Conservation (phyloP, 2,797 vertebrate species). For the Mormyrus hasselquistii region DNA sequence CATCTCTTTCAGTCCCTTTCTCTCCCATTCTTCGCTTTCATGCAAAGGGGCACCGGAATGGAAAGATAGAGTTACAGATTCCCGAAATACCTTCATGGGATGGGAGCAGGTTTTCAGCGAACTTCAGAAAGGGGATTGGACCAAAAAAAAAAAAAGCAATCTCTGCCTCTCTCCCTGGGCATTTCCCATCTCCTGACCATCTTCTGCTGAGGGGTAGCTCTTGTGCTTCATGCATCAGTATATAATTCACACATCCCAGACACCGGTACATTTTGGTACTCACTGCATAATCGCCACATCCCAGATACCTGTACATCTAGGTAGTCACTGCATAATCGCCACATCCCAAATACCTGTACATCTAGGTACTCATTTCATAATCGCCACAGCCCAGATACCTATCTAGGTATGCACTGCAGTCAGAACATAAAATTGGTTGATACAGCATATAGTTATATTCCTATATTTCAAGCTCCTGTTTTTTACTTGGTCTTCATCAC, state of each 20-base stretch:
- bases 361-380: too few relatives aligned
- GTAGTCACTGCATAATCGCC: neutral
- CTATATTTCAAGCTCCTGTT: neutral
- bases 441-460: neutral
- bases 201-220: neutral
- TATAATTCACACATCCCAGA: neutral
- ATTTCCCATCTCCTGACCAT: neutral
- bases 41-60: slow-evolving; percentile 28
- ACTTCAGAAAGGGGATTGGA: neutral
- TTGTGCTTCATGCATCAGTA: neutral
- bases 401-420: neutral
- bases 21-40: slow-evolving; percentile 23
- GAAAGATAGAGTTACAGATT: slow-evolving; percentile 43
- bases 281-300: too few relatives aligned
- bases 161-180: neutral
- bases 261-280: neutral
- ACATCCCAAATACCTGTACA: neutral
- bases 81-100: slow-evolving; percentile 35
- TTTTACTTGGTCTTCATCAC: neutral
- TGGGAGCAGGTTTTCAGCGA: slow-evolving; percentile 11
- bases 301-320: neutral
- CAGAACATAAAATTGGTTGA: neutral
- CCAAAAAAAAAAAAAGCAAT: too few relatives aligned
- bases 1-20: slow-evolving; percentile 16
- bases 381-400: too few relatives aligned